phyloP scores from a whole-genome alignment of 35 echinoderm and acorn worm genomes.

The Ophiothrix spiculata region DNA sequence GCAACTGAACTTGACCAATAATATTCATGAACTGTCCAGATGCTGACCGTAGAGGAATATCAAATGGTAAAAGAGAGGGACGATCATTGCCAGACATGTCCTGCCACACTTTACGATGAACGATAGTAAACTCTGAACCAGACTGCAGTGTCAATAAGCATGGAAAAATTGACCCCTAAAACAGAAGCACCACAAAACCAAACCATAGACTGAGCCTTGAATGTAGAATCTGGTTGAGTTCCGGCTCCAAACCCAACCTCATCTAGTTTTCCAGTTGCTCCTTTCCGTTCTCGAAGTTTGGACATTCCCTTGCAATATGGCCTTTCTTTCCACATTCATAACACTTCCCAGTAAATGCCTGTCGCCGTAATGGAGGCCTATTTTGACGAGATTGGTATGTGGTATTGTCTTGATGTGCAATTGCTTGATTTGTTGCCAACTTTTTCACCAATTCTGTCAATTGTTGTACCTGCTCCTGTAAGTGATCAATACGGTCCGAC shows the following conservation, averaged over 20 bases:
- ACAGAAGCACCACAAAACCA: not conserved
- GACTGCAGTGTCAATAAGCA: conserved; percentile 1
- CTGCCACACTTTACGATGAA: not conserved
- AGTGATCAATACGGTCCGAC: not conserved
- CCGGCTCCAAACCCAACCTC: not conserved
- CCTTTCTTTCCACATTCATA: not conserved
- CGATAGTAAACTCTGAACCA: not conserved
- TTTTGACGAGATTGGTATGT: not conserved
- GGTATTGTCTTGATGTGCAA: not conserved
- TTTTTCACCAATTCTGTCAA: not conserved
- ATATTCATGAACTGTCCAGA: not conserved
- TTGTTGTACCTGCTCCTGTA: not conserved
- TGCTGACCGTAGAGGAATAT: not conserved
- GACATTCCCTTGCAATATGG: not conserved
- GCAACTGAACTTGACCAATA: not conserved
- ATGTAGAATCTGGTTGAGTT: not conserved
- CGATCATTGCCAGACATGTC: not conserved
- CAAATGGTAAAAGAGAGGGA: not conserved
- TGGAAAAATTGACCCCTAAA: not conserved
- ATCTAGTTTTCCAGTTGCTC: conserved; percentile 7
- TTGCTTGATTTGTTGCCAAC: not conserved
- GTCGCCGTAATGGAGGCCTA: not conserved
- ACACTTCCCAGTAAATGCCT: not conserved
- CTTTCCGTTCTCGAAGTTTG: not conserved
- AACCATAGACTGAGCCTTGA: not conserved